phyloP scores from a whole-genome alignment of 2,797 vertebrate species.

The Oreortyx pictus region DNA sequence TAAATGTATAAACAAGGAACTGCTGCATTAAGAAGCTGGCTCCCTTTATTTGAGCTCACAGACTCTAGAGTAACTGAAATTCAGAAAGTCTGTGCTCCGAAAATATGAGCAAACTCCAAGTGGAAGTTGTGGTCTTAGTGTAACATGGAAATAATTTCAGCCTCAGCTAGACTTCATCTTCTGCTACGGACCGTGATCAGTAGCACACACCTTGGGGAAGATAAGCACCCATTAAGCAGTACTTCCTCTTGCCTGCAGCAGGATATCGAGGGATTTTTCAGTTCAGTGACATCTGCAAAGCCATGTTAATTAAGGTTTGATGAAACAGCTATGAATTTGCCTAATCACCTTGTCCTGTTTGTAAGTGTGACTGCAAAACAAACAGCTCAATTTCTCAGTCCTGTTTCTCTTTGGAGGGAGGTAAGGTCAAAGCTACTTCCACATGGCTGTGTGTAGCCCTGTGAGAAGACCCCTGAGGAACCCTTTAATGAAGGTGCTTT shows the following conservation, averaged over 20 bases:
- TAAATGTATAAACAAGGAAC: constrained; percentile 38
- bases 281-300: background rate
- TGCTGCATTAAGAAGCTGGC: background rate
- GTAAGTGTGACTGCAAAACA: background rate
- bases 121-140: background rate
- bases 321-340: background rate
- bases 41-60: constrained; percentile 11
- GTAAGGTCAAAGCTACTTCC: background rate
- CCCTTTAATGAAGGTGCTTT: background rate
- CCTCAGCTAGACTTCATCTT: background rate
- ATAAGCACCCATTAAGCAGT: background rate
- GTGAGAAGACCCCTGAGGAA: background rate
- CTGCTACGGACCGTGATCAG: background rate
- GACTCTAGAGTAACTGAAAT: background rate
- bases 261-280: background rate
- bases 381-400: background rate
- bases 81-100: background rate
- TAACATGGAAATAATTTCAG: background rate
- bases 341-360: background rate
- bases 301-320: background rate
- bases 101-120: background rate
- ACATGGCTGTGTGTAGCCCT: background rate
- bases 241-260: background rate
- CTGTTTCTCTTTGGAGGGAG: background rate
- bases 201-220: background rate